Base-by-base conservation (phyloP, 2,888 invertebrate species). In the Saturnia japonica region DNA sequence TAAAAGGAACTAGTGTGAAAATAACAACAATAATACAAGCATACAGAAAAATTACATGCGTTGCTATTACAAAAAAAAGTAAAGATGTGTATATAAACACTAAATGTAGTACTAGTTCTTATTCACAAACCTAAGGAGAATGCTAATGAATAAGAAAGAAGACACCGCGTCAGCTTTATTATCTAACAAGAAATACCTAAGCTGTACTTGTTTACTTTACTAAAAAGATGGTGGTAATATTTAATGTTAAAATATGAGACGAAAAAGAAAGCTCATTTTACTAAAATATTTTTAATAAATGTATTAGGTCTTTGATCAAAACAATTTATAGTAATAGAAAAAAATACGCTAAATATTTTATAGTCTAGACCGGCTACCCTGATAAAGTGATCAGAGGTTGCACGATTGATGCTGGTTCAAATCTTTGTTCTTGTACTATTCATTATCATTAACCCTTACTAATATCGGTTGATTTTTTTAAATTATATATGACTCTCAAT, bases 131-230 rank as follows among this genome's bases (percentile, higher is more conserved):
- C 28, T 40, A 64, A 62, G 16, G 2, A 40, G 40, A n/a, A 64
- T 40, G n/a, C 64, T 64, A 64, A 64, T 64, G 34, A 40, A 64
- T n/a, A 22, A 40, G 64, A 64, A 40, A 34, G 64, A 40, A 40
- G 40, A n/a, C 64, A 64, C 9, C 40, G 64, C 19, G n/a, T 25
- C 19, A 64, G 64, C 40, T 9, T 40, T 40, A 40, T 64, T 64
- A 64, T 22, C n/a, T 64, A 64, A 40, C 57, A 60, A 14, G 14
- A 60, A 28, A 60, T 25, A 60, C 28, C 28, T 60, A 25, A 60
- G 28, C 57, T 28, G 57, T 60, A 60, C 57, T 28, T 28, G 28
- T 60, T 60, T 60, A 28, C 25, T 60, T 60, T 2, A 54, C 11
- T 54, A 54, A 9, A 54, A 54, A 54, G 54, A n/a, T 0, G n/a